These are phyloP conservation scores for Neomonachus schauinslandi DNA, from an alignment of 2,113 vertebrate species.

Conservation along the genomic window DNA sequence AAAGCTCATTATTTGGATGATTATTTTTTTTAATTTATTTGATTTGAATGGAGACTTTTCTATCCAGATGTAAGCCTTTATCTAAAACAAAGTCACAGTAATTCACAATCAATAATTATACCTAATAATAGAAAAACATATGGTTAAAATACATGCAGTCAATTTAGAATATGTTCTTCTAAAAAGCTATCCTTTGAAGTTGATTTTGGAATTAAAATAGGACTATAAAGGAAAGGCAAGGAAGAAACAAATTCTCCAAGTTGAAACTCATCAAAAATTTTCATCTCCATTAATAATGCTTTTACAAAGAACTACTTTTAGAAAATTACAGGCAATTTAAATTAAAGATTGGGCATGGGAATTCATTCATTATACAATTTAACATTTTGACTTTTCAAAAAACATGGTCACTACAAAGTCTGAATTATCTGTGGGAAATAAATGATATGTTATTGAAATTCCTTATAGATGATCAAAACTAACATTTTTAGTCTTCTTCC, in stretches of 20 bases:
- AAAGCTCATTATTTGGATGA: constrained; percentile 59
- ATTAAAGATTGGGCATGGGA: background rate
- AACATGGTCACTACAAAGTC: background rate
- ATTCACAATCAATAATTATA: constrained; percentile 54
- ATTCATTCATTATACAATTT: constrained; percentile 25
- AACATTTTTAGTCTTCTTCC: background rate
- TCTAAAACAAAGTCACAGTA: constrained; percentile 55
- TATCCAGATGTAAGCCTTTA: constrained; percentile 61
- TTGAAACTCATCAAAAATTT: background rate
- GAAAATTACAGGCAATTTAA: background rate
- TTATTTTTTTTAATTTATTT: constrained; percentile 67
- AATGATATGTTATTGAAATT: constrained; percentile 14
- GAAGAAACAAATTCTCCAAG: constrained; percentile 39
- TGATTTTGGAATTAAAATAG: constrained; percentile 55
- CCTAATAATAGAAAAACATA: constrained; percentile 62
- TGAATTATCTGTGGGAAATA: constrained; percentile 22
- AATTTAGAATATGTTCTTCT: background rate
- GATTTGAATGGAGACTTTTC: constrained; percentile 64
- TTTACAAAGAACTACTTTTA: constrained; percentile 21
- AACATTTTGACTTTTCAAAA: constrained; percentile 34
- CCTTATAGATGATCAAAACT: background rate
- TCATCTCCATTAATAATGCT: background rate
- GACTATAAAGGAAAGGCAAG: background rate
- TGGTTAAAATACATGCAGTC: background rate
- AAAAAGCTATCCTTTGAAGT: constrained; percentile 40